Percentiles rank a stretch among this genome's conserved stretches.
Evolutionary conservation across 1,140 invertebrate genomes (phyloP).

Genomic region (Panagrolaimus sp.): DNA sequence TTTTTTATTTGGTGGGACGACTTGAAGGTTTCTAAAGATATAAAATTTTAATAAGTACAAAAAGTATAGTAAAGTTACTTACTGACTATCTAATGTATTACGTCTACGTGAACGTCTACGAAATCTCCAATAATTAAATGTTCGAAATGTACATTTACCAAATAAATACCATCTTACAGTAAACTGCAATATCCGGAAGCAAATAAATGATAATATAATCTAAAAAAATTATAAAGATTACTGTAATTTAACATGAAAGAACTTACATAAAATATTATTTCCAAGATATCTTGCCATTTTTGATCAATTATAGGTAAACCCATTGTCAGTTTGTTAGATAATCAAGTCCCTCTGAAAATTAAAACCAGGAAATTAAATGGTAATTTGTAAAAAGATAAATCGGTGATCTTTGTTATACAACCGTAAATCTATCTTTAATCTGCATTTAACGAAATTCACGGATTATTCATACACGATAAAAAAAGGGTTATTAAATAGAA

Average conservation of each 20-base stretch:
- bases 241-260: background rate
- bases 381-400: no score
- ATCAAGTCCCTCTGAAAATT: no score
- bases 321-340: no score
- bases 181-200: constrained; percentile 31
- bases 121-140: constrained; percentile 44
- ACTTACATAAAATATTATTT: constrained; percentile 5
- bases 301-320: no score
- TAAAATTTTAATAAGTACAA: constrained; percentile 21
- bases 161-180: constrained; percentile 43
- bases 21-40: constrained; percentile 31
- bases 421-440: no score
- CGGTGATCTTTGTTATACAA: no score
- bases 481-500: no score
- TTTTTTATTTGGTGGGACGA: constrained; percentile 55
- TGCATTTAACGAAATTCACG: no score
- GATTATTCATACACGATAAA: no score
- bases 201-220: constrained; percentile 16
- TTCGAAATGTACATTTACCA: constrained; percentile 38
- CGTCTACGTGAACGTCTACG: constrained; percentile 14
- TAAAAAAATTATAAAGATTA: background rate
- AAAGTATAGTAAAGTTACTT: no score
- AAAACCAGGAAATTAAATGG: no score
- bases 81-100: constrained; percentile 19
- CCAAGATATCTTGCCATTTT: background rate